Conservation (phyloP, 2,797 vertebrate genomes). For the Centropyge bicolor region DNA sequence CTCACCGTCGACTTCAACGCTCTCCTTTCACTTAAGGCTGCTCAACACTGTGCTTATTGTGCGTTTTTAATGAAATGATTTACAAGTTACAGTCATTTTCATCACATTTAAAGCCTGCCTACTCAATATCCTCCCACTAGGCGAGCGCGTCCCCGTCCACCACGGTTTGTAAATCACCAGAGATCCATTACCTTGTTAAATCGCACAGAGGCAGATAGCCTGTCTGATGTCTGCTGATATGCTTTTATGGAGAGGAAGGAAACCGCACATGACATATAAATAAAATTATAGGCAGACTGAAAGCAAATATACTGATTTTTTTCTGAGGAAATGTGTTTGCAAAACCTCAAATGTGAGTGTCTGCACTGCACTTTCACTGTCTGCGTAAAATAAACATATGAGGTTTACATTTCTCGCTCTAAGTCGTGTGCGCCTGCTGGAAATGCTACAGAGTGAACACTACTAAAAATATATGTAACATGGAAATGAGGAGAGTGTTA, state of each 20-base stretch:
- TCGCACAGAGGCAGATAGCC: conserved; percentile 50
- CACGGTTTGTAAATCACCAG: conserved; percentile 64
- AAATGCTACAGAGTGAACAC: conserved; percentile 18
- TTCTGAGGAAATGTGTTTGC: conserved; percentile 37
- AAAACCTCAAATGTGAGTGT: conserved; percentile 26
- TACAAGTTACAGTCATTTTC: conserved; percentile 37
- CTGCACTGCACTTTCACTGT: conserved; percentile 25
- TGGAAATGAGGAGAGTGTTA: background rate
- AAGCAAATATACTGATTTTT: conserved; percentile 20
- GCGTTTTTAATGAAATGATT: conserved; percentile 52
- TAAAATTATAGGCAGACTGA: conserved; percentile 49
- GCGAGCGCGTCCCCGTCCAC: conserved; percentile 36
- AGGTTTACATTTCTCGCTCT: background rate
- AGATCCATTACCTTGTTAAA: conserved; percentile 73
- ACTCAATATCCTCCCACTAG: conserved; percentile 42
- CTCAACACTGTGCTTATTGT: conserved; percentile 23
- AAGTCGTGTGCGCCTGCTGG: background rate
- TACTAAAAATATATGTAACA: conserved; percentile 1
- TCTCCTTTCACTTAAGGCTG: conserved; percentile 33
- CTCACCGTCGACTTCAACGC: conserved; percentile 27
- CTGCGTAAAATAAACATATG: conserved; percentile 10
- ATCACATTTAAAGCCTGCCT: conserved; percentile 24
- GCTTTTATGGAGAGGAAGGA: conserved; percentile 66
- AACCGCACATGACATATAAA: conserved; percentile 63
- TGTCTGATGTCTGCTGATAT: conserved; percentile 67